Evolutionary conservation across 1,140 invertebrate species (phyloP).

Genomic region (Leptoteleia sp.): DNA sequence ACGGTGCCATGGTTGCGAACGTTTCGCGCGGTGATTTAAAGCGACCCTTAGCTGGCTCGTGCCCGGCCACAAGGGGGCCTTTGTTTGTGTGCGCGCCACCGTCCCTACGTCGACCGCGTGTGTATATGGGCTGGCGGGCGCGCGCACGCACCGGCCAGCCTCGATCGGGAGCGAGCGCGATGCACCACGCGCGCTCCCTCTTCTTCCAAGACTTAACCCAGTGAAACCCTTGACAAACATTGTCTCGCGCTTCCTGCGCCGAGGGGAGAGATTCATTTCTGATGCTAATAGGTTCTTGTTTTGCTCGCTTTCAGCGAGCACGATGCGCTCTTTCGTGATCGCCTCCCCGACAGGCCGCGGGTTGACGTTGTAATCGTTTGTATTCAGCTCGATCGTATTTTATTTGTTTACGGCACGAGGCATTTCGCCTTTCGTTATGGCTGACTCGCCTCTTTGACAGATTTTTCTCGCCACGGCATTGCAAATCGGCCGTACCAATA

Average conservation of each 20-base stretch:
- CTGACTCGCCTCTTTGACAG: too few species aligned
- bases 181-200: conserved; percentile 28
- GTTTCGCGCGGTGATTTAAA: conserved; percentile 72
- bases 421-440: too few species aligned
- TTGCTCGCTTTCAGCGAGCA: conserved; percentile 39
- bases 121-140: not conserved
- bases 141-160: conserved; percentile 25
- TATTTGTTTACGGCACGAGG: too few species aligned
- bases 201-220: conserved; percentile 52
- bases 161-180: conserved; percentile 50
- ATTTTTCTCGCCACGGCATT: too few species aligned
- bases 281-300: conserved; percentile 49
- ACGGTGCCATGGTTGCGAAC: conserved; percentile 61
- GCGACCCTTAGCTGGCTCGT: conserved; percentile 63
- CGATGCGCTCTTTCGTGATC: conserved; percentile 29
- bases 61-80: conserved; percentile 24
- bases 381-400: conserved; percentile 17
- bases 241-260: conserved; percentile 47
- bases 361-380: conserved; percentile 33
- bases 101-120: not conserved
- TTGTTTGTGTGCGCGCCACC: conserved; percentile 10
- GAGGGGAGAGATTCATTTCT: conserved; percentile 43
- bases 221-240: conserved; percentile 63
- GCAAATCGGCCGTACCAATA: too few species aligned
- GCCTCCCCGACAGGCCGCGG: conserved; percentile 1